Percentiles rank a stretch among this genome's conserved stretches.
Conservation (phyloP, 2,888 invertebrate species). For the Hemithea aestivaria region DNA sequence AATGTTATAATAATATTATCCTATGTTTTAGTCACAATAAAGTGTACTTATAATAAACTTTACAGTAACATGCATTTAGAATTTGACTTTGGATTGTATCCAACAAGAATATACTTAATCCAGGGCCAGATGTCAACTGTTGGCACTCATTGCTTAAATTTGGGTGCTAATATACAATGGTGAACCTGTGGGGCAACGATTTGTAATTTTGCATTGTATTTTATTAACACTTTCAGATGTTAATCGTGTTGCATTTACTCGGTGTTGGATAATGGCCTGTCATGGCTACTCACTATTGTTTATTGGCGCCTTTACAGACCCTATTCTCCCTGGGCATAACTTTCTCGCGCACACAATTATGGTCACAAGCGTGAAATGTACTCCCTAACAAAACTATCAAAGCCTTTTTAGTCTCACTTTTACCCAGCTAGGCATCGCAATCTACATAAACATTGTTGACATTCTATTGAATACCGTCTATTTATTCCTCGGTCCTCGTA, state of each 20-base stretch:
- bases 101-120: too few species aligned
- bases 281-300: too few species aligned
- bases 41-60: too few species aligned
- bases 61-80: conserved; percentile 12
- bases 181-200: too few species aligned
- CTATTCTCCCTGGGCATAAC: conserved; percentile 22
- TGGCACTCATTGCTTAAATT: too few species aligned
- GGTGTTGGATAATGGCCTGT: too few species aligned
- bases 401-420: conserved; percentile 22
- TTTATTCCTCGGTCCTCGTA: conserved; percentile 19
- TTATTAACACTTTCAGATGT: too few species aligned
- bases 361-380: conserved; percentile 12
- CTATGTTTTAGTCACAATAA: too few species aligned
- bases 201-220: too few species aligned
- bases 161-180: too few species aligned
- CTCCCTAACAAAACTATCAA: conserved; percentile 19
- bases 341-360: conserved; percentile 22
- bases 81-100: conserved; percentile 29
- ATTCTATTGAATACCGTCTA: conserved; percentile 20
- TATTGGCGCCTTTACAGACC: conserved; percentile 15
- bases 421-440: conserved; percentile 15
- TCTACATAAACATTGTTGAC: conserved; percentile 18
- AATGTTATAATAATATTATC: too few species aligned
- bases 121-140: conserved; percentile 30
- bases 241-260: too few species aligned